Conservation (phyloP, 2,113 vertebrate genomes). For the Eupsittula cactorum region DNA sequence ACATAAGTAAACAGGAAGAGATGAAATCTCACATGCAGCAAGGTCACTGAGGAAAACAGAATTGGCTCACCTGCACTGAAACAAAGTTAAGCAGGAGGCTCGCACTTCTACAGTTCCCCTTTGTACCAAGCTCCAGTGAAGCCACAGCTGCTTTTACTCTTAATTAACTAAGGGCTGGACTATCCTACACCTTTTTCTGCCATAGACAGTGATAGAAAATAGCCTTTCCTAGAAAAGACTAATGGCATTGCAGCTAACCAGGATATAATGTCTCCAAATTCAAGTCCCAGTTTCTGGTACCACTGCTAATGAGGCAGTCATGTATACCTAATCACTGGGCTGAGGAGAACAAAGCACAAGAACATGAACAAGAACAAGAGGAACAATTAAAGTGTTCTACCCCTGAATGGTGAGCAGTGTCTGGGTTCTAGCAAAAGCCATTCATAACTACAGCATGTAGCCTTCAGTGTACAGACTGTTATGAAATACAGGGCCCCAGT, state of each 20-base stretch:
- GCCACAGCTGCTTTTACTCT: neutral
- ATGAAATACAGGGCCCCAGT: neutral
- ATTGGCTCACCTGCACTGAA: neutral
- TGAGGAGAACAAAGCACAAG: neutral
- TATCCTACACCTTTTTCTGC: neutral
- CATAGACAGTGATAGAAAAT: neutral
- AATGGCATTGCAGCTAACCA: too few relatives aligned
- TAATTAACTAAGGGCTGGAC: neutral
- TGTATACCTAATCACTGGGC: neutral
- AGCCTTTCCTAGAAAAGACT: neutral
- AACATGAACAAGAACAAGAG: neutral
- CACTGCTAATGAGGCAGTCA: neutral
- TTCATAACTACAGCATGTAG: neutral
- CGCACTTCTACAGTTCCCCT: neutral
- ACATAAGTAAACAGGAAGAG: neutral
- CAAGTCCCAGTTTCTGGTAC: neutral
- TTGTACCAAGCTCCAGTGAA: neutral
- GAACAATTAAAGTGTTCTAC: neutral
- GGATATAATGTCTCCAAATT: accelerated
- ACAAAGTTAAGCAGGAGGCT: neutral
- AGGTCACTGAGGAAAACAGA: neutral
- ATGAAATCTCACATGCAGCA: neutral
- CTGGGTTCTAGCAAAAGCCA: neutral
- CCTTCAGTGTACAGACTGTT: too few relatives aligned
- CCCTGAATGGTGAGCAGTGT: accelerated